phyloP scores from a whole-genome alignment of 2,113 vertebrate species.

The Cyprinus carpio region DNA sequence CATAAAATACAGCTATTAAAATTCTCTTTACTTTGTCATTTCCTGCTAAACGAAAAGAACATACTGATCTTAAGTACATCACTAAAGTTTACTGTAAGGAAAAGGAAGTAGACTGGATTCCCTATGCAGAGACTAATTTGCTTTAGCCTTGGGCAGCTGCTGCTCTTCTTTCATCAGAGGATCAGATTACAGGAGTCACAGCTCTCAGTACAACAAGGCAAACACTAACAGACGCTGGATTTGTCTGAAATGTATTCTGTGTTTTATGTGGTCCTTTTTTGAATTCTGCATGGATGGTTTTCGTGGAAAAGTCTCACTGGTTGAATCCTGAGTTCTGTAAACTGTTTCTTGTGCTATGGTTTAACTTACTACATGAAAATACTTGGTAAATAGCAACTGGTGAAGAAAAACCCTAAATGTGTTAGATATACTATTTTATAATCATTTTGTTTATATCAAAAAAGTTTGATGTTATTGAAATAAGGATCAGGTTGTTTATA shows the following conservation, averaged over 20 bases:
- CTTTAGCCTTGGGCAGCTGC: conserved; percentile 19
- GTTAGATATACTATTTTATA: background rate
- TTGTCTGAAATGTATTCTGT: background rate
- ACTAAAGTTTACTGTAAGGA: conserved; percentile 1
- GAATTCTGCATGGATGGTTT: background rate
- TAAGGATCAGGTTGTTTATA: background rate
- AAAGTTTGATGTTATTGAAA: background rate
- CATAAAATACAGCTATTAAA: background rate
- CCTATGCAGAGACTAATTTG: background rate
- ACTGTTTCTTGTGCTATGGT: background rate
- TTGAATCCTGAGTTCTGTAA: background rate
- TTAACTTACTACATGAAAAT: background rate
- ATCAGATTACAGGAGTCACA: conserved; percentile 26
- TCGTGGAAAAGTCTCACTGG: background rate
- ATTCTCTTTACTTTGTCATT: background rate
- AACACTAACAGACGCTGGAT: background rate
- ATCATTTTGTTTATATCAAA: background rate
- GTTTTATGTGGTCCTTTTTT: background rate
- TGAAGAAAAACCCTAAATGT: background rate
- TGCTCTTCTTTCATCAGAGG: conserved; percentile 33
- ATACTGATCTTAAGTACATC: background rate
- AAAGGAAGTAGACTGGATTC: conserved; percentile 5
- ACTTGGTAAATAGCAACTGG: background rate
- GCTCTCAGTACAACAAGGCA: background rate
- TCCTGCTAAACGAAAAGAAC: background rate